These are phyloP conservation scores for Umimayanthus chanpuru DNA, from an alignment of 92 coral and sea anemone species.

Conservation along the genomic window DNA sequence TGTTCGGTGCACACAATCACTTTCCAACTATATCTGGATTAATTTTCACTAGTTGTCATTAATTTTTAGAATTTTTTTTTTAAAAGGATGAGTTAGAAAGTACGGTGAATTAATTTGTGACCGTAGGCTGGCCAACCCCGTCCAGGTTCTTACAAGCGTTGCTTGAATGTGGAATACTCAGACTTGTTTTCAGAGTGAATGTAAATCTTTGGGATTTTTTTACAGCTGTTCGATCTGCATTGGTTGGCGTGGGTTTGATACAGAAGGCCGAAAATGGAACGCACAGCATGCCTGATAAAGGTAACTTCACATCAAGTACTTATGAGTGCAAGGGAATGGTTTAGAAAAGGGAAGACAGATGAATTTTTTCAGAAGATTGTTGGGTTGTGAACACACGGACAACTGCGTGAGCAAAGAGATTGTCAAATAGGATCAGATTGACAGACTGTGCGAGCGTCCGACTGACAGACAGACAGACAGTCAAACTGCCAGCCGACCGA, in stretches of 20 bases:
- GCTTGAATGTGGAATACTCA: not conserved
- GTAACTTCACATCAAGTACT: conserved; percentile 29
- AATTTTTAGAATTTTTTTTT: no score
- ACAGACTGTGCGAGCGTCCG: no score
- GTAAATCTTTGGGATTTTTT: not conserved
- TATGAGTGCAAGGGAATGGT: not conserved
- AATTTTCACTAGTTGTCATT: not conserved
- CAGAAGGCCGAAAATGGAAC: conserved; percentile 69
- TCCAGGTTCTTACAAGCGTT: not conserved
- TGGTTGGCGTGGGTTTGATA: conserved; percentile 90
- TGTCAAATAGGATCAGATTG: no score
- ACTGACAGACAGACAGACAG: not conserved
- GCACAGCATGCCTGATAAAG: conserved; percentile 78
- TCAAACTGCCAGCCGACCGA: not conserved
- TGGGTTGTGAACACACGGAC: no score
- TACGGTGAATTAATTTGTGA: no score
- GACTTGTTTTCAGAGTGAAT: not conserved
- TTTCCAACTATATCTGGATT: no score
- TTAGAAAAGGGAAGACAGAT: not conserved
- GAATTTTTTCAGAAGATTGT: not conserved
- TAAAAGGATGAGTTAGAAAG: no score
- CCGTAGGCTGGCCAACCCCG: no score
- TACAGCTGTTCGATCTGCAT: conserved; percentile 82
- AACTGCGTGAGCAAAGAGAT: no score
- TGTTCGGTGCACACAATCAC: no score